A percentile compares a stretch with the other conserved stretches of the same genome.
Conservation (phyloP, 2,888 invertebrate species). For the Xestia sexstrigata region DNA sequence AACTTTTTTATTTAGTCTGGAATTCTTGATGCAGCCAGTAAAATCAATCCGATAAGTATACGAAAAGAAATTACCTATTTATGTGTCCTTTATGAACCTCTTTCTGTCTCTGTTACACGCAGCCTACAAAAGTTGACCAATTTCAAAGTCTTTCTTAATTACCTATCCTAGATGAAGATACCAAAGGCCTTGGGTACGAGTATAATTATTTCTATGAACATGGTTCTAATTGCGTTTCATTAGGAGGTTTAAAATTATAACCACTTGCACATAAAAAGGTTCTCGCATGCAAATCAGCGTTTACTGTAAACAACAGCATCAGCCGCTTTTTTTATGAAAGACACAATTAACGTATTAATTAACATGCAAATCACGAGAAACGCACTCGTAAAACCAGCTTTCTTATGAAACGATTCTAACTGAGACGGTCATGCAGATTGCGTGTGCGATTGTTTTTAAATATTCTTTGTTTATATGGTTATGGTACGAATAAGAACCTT, state of each 20-base stretch:
- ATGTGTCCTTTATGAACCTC: background rate
- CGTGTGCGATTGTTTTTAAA: slow-evolving; percentile 27
- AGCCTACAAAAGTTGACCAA: background rate
- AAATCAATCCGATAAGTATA: background rate
- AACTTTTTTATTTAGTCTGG: no score
- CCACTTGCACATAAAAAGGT: slow-evolving; percentile 2
- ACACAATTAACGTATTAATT: slow-evolving; percentile 36
- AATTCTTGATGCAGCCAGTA: background rate
- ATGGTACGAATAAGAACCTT: background rate
- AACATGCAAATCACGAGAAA: slow-evolving; percentile 40
- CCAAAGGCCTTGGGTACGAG: no score
- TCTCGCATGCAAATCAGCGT: slow-evolving; percentile 16
- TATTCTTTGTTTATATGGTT: background rate
- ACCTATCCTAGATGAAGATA: background rate
- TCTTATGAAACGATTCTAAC: slow-evolving; percentile 28
- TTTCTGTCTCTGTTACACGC: slow-evolving; percentile 39
- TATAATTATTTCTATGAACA: background rate
- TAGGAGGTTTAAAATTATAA: slow-evolving; percentile 13
- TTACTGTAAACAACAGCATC: slow-evolving; percentile 18
- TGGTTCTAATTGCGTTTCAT: background rate
- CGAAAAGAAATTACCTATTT: background rate
- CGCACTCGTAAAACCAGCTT: slow-evolving; percentile 29
- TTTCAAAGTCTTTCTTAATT: background rate
- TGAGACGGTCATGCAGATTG: slow-evolving; percentile 9
- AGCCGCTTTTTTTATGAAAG: slow-evolving; percentile 27